phyloP scores from a whole-genome alignment of 64 coral and sea anemone species.

The Montipora efflorescens region DNA sequence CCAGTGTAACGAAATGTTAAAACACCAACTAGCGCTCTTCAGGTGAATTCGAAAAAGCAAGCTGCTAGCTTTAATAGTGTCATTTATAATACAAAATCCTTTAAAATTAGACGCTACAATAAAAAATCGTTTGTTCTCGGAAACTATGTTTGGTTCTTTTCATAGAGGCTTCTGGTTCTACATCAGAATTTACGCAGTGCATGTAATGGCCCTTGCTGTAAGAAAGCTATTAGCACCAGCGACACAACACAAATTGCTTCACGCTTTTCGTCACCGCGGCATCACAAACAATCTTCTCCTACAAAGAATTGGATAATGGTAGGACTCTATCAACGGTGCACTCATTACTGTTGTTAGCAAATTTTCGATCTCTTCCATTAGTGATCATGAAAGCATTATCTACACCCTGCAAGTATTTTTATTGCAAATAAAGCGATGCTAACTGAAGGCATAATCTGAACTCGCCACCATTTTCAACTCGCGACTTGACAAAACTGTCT shows the following conservation, averaged over 20 bases:
- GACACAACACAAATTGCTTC: not conserved
- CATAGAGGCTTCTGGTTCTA: not conserved
- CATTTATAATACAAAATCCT: not conserved
- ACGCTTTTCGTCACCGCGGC: constrained; percentile 25
- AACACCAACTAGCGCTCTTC: too few relatives aligned
- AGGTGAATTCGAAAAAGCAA: not conserved
- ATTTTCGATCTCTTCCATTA: constrained; percentile 2
- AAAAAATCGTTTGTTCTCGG: not conserved
- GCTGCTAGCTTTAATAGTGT: not conserved
- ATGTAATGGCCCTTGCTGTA: not conserved
- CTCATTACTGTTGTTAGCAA: constrained; percentile 11
- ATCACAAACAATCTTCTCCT: constrained; percentile 19
- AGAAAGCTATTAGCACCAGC: constrained; percentile 38
- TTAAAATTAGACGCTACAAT: not conserved
- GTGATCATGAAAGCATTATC: not conserved
- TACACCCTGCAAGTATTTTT: not conserved
- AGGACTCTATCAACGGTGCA: constrained; percentile 4
- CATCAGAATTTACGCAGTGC: constrained; percentile 5
- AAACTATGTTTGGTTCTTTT: not conserved
- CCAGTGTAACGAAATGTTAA: too few relatives aligned
- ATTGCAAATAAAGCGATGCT: not conserved
- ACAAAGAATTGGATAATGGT: constrained; percentile 4
- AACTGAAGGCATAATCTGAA: too few relatives aligned
- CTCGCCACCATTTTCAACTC: too few relatives aligned
- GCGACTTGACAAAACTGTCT: too few relatives aligned